Evolutionary conservation across 1,140 invertebrate genomes (phyloP), one percentile per base, ranked within the genome.

Genomic region (Oreohelix idahoensis): DNA sequence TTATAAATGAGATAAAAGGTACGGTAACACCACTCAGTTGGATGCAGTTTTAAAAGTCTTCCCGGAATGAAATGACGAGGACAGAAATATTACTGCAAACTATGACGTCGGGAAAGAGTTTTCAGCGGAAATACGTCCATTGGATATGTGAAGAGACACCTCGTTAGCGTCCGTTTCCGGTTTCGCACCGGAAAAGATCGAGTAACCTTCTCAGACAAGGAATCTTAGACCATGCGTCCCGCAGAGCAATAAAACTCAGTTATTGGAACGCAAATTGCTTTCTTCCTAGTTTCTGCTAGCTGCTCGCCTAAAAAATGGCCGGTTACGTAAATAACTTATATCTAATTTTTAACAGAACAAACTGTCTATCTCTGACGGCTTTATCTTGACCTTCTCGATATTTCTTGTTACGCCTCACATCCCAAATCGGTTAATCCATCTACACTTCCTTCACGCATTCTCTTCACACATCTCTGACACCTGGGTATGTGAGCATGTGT

Each of bases 171-270:
- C 32, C 29, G 26, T 35, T 70, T 70, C 69, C 29, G 69, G n/a
- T 35, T 20, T 10, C 69, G 23, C 5, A 70, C 69, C 69, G 13
- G 69, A 1, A n/a, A 35, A 4, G 69, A 70, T 70, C 36, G 32
- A 70, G 69, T 70, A 70, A 70, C 32, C 69, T 4, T n/a, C n/a
- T 70, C 69, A 38, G 69, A 70, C 32, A 70, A 23, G 32, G 23
- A 15, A 38, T 70, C 69, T 38, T 38, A 70, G 36, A 38, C 29
- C 69, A 70, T 2, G 69, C 32, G 69, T 36, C 69, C 69, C 69
- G 23, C 32, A 20, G 29, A 15, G 69, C 69, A 70, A 70, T 70
- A n/a, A 38, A 70, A 70, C 69, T 70, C 69, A 70, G 29, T 70
- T 70, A 70, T 70, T 35, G 69, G 11, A 17, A 10, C 4, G 69